Conservation (phyloP, 1,140 invertebrate genomes). For the Megalonaias nervosa region DNA sequence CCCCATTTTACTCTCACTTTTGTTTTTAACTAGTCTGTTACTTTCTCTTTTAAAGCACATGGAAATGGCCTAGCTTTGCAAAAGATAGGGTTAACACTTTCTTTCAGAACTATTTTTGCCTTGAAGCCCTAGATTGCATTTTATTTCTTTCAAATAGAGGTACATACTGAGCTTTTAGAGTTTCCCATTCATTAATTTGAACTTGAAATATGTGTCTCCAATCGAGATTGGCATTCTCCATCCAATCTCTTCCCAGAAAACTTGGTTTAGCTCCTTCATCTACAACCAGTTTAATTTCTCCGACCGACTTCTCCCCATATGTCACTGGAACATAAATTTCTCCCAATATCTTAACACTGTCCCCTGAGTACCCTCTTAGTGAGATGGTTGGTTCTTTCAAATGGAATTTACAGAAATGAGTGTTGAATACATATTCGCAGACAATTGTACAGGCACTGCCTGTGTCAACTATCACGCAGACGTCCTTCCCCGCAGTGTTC, state of each 20-base stretch:
- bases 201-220: conserved; percentile 15
- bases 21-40: conserved; percentile 67
- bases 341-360: conserved; percentile 7
- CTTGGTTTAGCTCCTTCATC: conserved; percentile 13
- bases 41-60: conserved; percentile 63
- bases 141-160: conserved; percentile 4
- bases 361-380: conserved; percentile 13
- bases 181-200: conserved; percentile 5
- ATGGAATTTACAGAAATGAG: conserved; percentile 5
- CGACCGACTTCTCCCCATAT: not conserved
- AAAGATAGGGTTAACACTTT: conserved; percentile 23
- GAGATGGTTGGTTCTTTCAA: not conserved
- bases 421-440: not conserved
- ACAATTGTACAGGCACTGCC: conserved; percentile 14
- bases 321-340: conserved; percentile 1
- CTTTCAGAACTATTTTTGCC: conserved; percentile 14
- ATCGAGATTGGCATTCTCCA: conserved; percentile 16
- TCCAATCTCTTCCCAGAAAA: conserved; percentile 33
- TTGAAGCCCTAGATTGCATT: conserved; percentile 8
- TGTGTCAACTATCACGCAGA: conserved; percentile 16
- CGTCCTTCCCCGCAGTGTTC: not conserved
- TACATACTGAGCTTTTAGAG: not conserved
- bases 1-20: conserved; percentile 59
- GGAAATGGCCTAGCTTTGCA: conserved; percentile 56
- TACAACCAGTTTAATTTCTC: not conserved